These are phyloP conservation scores for Drosophila eohydei DNA, from an alignment of 2,888 invertebrate genomes.

Conservation along the genomic window DNA sequence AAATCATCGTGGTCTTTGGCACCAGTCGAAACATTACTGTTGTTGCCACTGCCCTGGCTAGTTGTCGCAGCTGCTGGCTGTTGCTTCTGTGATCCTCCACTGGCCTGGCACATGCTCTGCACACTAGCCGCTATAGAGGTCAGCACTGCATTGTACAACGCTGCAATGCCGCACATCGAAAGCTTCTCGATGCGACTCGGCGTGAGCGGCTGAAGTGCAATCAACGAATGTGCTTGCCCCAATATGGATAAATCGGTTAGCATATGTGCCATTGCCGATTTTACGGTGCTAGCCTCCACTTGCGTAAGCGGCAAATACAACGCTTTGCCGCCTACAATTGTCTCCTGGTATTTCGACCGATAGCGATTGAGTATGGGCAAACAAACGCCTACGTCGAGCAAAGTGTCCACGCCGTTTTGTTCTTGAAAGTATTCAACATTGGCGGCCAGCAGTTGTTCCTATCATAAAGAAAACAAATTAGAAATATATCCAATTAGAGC, in stretches of 20 bases:
- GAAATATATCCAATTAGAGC: not conserved
- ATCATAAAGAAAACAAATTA: conserved; percentile 57
- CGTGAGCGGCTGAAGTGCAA: conserved; percentile 94
- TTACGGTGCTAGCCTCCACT: conserved; percentile 90
- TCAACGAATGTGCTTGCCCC: conserved; percentile 92
- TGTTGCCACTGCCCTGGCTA: conserved; percentile 57
- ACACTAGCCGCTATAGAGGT: conserved; percentile 89
- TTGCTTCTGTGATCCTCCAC: conserved; percentile 85
- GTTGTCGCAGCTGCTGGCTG: conserved; percentile 54
- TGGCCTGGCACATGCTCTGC: conserved; percentile 87
- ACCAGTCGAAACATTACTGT: conserved; percentile 29
- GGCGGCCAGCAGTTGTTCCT: conserved; percentile 92
- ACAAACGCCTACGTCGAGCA: conserved; percentile 92
- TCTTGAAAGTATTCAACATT: conserved; percentile 92
- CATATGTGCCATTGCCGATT: conserved; percentile 89
- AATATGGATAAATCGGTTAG: conserved; percentile 93
- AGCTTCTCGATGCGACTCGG: conserved; percentile 93
- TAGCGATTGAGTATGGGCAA: conserved; percentile 88
- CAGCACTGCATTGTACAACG: conserved; percentile 91
- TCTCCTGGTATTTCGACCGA: conserved; percentile 86
- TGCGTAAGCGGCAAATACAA: conserved; percentile 89
- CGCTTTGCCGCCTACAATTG: conserved; percentile 87
- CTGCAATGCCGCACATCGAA: conserved; percentile 92
- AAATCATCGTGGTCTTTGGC: conserved; percentile 89
- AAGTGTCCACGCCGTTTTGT: conserved; percentile 92